phyloP scores from a whole-genome alignment of 2,888 invertebrate genomes.

The Conops quadrifasciatus region DNA sequence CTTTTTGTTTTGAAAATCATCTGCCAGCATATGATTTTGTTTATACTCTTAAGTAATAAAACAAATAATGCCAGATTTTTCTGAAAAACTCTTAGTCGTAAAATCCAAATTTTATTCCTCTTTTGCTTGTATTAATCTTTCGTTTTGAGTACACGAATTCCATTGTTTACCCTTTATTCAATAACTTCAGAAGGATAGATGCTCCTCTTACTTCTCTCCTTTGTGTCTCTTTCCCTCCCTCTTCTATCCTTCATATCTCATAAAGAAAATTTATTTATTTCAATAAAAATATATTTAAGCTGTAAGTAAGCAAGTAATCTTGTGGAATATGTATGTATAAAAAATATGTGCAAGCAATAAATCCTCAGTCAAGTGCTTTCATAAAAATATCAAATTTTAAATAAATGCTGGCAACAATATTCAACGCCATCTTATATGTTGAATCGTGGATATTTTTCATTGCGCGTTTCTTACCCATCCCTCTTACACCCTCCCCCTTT shows the following conservation, averaged over 20 bases:
- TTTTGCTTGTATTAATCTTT: background rate
- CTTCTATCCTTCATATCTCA: background rate
- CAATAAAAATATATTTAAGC: background rate
- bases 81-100: background rate
- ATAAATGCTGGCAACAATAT: constrained; percentile 27
- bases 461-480: no score
- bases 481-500: no score
- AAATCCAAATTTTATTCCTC: background rate
- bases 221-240: no score
- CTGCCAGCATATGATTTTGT: constrained; percentile 1
- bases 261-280: background rate
- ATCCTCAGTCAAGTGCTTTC: constrained; percentile 17
- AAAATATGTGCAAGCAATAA: constrained; percentile 5
- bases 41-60: background rate
- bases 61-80: no score
- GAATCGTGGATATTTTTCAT: background rate
- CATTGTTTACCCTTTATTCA: no score
- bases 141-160: no score
- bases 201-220: no score
- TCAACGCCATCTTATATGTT: background rate
- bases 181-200: no score
- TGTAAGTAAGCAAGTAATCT: background rate
- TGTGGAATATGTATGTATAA: background rate
- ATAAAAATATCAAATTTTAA: constrained; percentile 30
- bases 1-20: background rate